These are phyloP conservation scores for Drosophila dives DNA, from an alignment of 2,888 invertebrate genomes.

Conservation along the genomic window DNA sequence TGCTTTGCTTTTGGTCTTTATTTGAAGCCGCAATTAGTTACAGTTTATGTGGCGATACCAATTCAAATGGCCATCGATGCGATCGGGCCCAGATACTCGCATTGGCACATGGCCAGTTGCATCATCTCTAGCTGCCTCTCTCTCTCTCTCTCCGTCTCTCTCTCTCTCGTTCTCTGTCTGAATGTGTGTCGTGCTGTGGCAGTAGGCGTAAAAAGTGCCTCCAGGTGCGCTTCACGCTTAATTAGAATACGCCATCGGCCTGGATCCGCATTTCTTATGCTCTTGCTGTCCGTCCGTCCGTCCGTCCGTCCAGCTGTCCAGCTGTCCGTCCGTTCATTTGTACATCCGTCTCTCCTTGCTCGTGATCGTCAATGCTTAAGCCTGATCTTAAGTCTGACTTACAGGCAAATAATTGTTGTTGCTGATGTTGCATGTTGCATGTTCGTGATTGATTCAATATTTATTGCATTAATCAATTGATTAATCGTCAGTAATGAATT, in stretches of 20 bases:
- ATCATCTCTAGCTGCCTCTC: slow-evolving; percentile 23
- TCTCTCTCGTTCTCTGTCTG: slow-evolving; percentile 2
- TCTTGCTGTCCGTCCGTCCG: slow-evolving; percentile 13
- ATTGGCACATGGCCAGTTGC: slow-evolving; percentile 40
- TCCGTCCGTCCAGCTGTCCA: neutral
- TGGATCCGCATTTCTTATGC: slow-evolving; percentile 26
- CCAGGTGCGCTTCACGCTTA: slow-evolving; percentile 85
- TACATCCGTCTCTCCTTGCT: neutral
- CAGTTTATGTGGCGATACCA: slow-evolving; percentile 80
- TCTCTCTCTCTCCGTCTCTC: neutral
- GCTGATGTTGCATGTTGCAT: slow-evolving; percentile 10
- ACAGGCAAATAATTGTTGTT: slow-evolving; percentile 7
- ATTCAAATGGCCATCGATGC: slow-evolving; percentile 62
- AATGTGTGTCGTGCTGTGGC: slow-evolving; percentile 20
- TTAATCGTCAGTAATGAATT: slow-evolving; percentile 42
- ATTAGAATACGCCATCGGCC: slow-evolving; percentile 79
- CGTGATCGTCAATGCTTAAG: slow-evolving; percentile 12
- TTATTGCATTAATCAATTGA: slow-evolving; percentile 52
- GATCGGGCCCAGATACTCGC: slow-evolving; percentile 51
- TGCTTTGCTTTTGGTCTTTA: slow-evolving; percentile 71
- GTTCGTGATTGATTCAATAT: slow-evolving; percentile 67
- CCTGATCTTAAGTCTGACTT: slow-evolving; percentile 24
- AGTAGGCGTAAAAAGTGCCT: slow-evolving; percentile 80
- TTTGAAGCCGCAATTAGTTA: slow-evolving; percentile 84
- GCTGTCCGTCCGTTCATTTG: neutral